phyloP scores from a whole-genome alignment of 2,888 invertebrate genomes.

The Lycia hirtaria region DNA sequence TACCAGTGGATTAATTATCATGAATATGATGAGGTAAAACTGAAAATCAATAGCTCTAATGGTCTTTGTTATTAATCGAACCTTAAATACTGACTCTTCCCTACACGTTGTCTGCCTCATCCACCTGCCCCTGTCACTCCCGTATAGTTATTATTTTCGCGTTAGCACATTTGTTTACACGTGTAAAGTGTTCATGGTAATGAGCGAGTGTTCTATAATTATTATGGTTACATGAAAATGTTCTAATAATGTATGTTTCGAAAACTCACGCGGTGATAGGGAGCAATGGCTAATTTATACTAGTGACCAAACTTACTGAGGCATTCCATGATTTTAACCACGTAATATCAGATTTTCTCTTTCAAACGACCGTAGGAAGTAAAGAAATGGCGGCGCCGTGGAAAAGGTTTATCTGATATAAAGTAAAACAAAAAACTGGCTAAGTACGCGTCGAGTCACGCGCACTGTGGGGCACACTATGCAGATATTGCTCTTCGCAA shows the following conservation, averaged over 20 bases:
- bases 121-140: slow-evolving; percentile 34
- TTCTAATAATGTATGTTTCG: slow-evolving; percentile 3
- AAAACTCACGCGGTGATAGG: slow-evolving; percentile 13
- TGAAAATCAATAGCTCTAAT: not conserved
- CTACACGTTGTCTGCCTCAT: not conserved
- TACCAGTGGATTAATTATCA: too few species aligned
- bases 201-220: slow-evolving; percentile 6
- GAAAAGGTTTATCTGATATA: too few species aligned
- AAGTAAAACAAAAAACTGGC: too few species aligned
- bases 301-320: too few species aligned
- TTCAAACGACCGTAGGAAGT: too few species aligned
- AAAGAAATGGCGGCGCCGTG: too few species aligned
- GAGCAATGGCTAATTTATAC: slow-evolving; percentile 6
- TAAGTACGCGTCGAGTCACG: too few species aligned
- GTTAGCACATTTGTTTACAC: slow-evolving; percentile 34
- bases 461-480: too few species aligned
- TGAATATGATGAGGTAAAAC: too few species aligned
- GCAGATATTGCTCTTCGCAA: too few species aligned
- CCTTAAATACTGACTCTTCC: not conserved
- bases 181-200: slow-evolving; percentile 32
- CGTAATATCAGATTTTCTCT: too few species aligned
- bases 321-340: too few species aligned
- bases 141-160: slow-evolving; percentile 32
- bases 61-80: not conserved
- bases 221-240: slow-evolving; percentile 6